These are phyloP conservation scores for Melopsittacus undulatus DNA, from an alignment of 2,797 vertebrate genomes.

Conservation along the genomic window DNA sequence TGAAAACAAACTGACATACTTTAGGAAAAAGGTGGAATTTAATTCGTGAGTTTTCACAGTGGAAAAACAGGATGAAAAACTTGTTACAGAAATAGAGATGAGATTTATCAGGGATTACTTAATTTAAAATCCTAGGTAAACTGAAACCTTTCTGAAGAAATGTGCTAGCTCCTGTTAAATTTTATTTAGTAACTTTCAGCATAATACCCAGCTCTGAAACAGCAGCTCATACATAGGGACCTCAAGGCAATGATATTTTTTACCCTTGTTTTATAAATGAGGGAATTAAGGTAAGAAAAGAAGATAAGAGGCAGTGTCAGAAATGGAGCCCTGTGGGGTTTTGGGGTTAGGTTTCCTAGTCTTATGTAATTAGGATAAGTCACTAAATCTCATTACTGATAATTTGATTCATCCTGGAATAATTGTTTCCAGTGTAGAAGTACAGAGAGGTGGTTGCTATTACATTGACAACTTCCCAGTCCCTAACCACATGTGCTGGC, in stretches of 20 bases:
- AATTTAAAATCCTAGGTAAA: not conserved
- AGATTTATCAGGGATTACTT: constrained; percentile 16
- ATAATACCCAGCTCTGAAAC: not conserved
- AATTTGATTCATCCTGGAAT: not conserved
- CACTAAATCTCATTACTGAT: not conserved
- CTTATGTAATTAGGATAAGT: not conserved
- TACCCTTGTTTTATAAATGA: not conserved
- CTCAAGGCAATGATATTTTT: not conserved
- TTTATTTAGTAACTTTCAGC: not conserved
- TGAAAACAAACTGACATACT: not conserved
- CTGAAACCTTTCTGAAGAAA: constrained; percentile 6
- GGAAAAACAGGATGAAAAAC: not conserved
- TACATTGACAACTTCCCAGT: rapidly evolving
- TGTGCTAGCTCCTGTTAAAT: not conserved
- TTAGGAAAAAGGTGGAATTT: not conserved
- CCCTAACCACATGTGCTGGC: rapidly evolving
- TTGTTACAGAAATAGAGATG: not conserved
- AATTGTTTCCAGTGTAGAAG: not conserved
- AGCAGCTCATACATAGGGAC: not conserved
- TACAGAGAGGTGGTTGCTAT: not conserved
- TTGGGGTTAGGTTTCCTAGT: not conserved
- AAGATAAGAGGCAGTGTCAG: not conserved
- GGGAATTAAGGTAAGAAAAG: not conserved
- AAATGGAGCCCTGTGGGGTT: not conserved
- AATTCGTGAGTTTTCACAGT: not conserved